Evolutionary conservation across 2,888 invertebrate species (phyloP), one percentile per base, ranked within the genome.

Genomic region (Papilio protenor): DNA sequence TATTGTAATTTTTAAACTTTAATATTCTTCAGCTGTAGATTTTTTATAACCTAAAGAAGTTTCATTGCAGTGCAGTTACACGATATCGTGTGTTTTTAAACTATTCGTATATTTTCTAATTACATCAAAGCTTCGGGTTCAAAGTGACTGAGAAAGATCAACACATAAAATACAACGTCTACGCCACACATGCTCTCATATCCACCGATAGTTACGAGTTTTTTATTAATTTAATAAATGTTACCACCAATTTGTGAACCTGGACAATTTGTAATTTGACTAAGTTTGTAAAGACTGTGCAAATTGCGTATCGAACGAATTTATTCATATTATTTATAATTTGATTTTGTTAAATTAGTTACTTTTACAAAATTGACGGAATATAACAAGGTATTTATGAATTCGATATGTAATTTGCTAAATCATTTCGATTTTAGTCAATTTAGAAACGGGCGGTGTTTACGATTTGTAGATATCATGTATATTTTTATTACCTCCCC

Each of bases 401-500:
- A 40, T 40, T 40, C 40, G 40, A 40, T 40, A 11, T 23, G 12
- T 11, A 59, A 12, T 57, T 21, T n/a, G 21, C 11, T 12, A 57
- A n/a, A 6, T 55, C 12, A 12, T 23, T 2, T 18, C 57, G 12
- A n/a, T 59, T 59, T 5, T 27, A 16, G 16, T 12, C 6, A 27
- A 23, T 16, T 61, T 61, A 27, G 12, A 61, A 61, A 27, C 5
- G 14, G 61, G 14, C 27, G 14, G 16, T 8, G 0, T 61, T 27
- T 6, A 61, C 5, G 16, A 16, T 27, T 61, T 14, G n/a, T 6
- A 4, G 27, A 27, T 61, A n/a, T 16, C 27, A 27, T 57, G 11
- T 33, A 55, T 73, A 74, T 21, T 61, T 49, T 66, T 52, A 76
- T 76, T 61, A 72, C 72, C 47, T 64, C 21, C 61, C 61, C 76